Conservation (phyloP, 1,140 invertebrate species). For the Antheraea pernyi region DNA sequence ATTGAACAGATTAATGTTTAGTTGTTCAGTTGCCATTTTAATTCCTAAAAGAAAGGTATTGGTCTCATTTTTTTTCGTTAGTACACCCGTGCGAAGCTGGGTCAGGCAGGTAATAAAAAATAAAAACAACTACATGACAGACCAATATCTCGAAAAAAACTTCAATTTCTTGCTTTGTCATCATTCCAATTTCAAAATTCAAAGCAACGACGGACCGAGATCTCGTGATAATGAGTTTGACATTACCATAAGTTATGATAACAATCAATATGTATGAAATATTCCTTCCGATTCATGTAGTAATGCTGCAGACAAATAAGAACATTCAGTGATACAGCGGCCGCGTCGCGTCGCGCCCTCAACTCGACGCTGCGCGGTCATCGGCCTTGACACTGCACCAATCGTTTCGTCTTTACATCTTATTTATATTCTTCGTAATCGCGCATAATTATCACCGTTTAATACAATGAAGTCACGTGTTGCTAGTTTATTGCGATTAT, state of each 20-base stretch:
- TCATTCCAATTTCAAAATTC: not conserved
- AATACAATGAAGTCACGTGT: constrained; percentile 32
- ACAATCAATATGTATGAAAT: constrained; percentile 12
- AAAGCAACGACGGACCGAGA: not conserved
- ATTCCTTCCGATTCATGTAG: constrained; percentile 7
- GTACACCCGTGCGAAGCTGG: too few relatives aligned
- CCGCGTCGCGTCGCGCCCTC: not conserved
- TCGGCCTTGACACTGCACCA: constrained; percentile 62
- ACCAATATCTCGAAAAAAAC: too few relatives aligned
- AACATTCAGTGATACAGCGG: constrained; percentile 13
- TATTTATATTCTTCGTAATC: constrained; percentile 36
- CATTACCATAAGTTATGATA: constrained; percentile 9
- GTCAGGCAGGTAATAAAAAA: too few relatives aligned
- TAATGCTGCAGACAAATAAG: constrained; percentile 19
- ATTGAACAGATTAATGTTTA: too few relatives aligned
- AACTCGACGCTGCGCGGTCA: constrained; percentile 40
- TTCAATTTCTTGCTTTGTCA: not conserved
- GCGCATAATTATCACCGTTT: constrained; percentile 32
- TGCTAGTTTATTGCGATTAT: constrained; percentile 25
- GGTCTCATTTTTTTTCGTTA: too few relatives aligned
- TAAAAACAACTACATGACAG: too few relatives aligned
- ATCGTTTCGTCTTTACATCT: constrained; percentile 51
- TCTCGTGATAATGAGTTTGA: constrained; percentile 9
- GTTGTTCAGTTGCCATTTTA: too few relatives aligned
- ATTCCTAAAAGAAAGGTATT: too few relatives aligned